Conservation (phyloP, 2,888 invertebrate genomes). For the Pheosia gnoma region DNA sequence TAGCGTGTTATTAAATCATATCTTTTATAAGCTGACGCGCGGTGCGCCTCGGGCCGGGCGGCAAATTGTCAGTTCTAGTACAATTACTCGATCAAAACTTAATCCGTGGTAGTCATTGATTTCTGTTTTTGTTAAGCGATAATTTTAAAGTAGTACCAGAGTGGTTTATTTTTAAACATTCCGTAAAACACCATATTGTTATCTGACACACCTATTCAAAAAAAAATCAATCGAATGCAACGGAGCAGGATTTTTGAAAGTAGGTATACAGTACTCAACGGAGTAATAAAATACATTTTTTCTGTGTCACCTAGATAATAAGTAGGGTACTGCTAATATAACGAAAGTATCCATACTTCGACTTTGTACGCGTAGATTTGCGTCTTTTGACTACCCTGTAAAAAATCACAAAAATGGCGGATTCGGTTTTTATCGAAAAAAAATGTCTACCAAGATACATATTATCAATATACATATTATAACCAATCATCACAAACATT, state of each 20-base stretch:
- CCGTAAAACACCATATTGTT: not conserved
- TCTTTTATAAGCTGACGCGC: slow-evolving; percentile 40
- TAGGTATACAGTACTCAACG: too few relatives aligned
- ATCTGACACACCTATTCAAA: not conserved
- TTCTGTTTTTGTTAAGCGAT: not conserved
- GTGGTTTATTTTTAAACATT: not conserved
- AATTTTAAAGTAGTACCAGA: not conserved
- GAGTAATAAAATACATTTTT: too few relatives aligned
- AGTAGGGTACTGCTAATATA: too few relatives aligned
- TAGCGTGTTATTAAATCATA: slow-evolving; percentile 55
- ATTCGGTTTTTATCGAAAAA: too few relatives aligned
- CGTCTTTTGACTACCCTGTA: too few relatives aligned
- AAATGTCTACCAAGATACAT: too few relatives aligned
- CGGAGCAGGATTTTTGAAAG: not conserved
- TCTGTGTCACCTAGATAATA: too few relatives aligned
- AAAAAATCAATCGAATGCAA: not conserved
- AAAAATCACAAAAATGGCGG: too few relatives aligned
- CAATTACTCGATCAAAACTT: slow-evolving; percentile 2
- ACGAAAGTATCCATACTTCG: too few relatives aligned
- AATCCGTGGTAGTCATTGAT: slow-evolving; percentile 1
- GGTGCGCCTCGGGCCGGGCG: slow-evolving; percentile 16
- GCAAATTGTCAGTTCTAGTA: slow-evolving; percentile 1
- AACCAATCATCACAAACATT: not conserved
- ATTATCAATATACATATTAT: too few relatives aligned
- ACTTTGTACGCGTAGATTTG: too few relatives aligned